Evolutionary conservation across 1,140 invertebrate species (phyloP).

Genomic region (Caerostris darwini): DNA sequence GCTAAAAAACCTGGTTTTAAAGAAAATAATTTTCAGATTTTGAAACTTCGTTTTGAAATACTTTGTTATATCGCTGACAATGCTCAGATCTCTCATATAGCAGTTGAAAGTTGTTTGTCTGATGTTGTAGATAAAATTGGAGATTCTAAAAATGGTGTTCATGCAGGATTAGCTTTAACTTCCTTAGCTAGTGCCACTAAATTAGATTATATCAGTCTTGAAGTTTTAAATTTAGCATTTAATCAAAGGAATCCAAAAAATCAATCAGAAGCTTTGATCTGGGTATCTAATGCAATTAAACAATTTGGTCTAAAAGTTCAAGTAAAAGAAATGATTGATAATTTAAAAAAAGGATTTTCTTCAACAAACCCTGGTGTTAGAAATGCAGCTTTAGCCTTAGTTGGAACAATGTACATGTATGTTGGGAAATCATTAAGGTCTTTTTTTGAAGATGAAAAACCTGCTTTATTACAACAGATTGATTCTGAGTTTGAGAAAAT

Average conservation of each 20-base stretch:
- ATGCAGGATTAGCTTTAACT: conserved; percentile 88
- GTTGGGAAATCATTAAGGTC: conserved; percentile 88
- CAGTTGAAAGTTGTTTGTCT: conserved; percentile 88
- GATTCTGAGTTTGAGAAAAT: conserved; percentile 92
- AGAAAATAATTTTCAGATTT: conserved; percentile 95
- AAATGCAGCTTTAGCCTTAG: conserved; percentile 86
- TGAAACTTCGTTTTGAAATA: conserved; percentile 91
- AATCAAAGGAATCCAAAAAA: conserved; percentile 95
- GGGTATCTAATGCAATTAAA: conserved; percentile 89
- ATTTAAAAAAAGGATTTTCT: conserved; percentile 90
- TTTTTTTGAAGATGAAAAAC: conserved; percentile 94
- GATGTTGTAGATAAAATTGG: conserved; percentile 93
- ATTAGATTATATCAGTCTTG: conserved; percentile 88
- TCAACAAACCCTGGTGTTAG: conserved; percentile 93
- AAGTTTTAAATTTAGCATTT: conserved; percentile 89
- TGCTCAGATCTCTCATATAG: conserved; percentile 85
- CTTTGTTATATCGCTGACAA: conserved; percentile 90
- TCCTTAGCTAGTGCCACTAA: conserved; percentile 89
- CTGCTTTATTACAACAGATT: conserved; percentile 91
- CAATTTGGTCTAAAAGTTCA: conserved; percentile 92
- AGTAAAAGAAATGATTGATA: conserved; percentile 89
- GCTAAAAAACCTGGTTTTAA: conserved; percentile 94
- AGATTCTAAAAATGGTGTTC: conserved; percentile 89
- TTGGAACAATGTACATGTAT: conserved; percentile 90
- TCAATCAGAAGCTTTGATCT: conserved; percentile 91